These are phyloP conservation scores for Basileuterus tristriatus DNA, from an alignment of 2,797 vertebrate genomes.

Conservation along the genomic window DNA sequence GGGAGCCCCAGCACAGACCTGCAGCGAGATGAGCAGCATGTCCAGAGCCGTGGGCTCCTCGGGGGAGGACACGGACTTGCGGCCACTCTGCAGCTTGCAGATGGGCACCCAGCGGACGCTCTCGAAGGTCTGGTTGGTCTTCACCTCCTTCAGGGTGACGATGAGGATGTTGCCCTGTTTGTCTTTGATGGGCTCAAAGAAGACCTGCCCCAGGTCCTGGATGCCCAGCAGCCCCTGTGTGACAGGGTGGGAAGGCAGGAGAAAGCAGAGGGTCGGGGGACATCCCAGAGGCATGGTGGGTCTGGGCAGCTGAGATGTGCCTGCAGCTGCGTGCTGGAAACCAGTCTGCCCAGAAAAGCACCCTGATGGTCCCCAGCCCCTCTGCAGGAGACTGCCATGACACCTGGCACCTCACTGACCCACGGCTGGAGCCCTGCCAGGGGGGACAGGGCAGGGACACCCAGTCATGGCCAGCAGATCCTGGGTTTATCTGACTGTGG, in stretches of 20 bases:
- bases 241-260: not conserved
- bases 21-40: conserved; percentile 84
- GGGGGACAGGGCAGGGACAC: not conserved
- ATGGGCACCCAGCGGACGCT: conserved; percentile 86
- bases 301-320: not conserved
- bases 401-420: not conserved
- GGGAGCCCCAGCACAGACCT: conserved; percentile 65
- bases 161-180: conserved; percentile 89
- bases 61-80: conserved; percentile 86
- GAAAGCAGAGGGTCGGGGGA: not conserved
- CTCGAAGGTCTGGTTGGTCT: conserved; percentile 79
- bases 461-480: not conserved
- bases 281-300: not conserved
- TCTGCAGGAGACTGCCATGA: not conserved
- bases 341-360: not conserved
- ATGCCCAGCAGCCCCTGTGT: conserved; percentile 82
- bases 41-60: conserved; percentile 90
- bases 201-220: conserved; percentile 89
- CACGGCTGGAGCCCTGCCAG: accelerated
- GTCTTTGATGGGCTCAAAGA: conserved; percentile 91
- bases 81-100: conserved; percentile 86
- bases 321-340: not conserved
- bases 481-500: not conserved
- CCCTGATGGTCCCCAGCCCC: not conserved
- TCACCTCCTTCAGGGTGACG: conserved; percentile 88